Conservation (phyloP, 2,797 vertebrate species). For the Hirundo rustica region DNA sequence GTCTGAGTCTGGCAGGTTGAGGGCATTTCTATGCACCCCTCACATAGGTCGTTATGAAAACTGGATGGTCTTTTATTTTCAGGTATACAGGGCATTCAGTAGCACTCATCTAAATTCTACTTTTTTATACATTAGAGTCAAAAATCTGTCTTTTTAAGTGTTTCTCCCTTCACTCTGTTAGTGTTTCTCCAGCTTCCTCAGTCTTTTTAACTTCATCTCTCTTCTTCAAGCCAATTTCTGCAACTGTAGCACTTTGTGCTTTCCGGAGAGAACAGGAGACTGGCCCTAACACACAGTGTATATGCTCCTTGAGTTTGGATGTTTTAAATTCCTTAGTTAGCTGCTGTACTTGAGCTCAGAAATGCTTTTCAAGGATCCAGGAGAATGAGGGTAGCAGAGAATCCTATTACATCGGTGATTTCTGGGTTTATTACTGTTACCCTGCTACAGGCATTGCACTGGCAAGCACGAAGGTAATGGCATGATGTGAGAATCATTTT, state of each 20-base stretch:
- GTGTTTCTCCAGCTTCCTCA: neutral
- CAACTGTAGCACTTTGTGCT: neutral
- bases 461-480: neutral
- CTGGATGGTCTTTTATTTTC: neutral
- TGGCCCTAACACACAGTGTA: neutral
- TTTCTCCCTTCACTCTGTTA: neutral
- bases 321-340: neutral
- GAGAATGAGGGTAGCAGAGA: neutral
- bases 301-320: neutral
- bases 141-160: neutral
- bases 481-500: neutral
- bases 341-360: neutral
- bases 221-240: neutral
- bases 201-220: neutral
- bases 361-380: neutral
- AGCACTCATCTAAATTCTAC: neutral
- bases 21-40: neutral
- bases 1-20: neutral
- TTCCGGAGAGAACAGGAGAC: too few species aligned
- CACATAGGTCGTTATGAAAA: rapidly evolving
- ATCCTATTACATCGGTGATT: rapidly evolving
- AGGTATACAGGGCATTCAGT: neutral
- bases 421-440: neutral
- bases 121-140: neutral
- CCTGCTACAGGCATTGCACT: neutral